Conservation (phyloP, 1,140 invertebrate species). For the Nasonia giraulti region DNA sequence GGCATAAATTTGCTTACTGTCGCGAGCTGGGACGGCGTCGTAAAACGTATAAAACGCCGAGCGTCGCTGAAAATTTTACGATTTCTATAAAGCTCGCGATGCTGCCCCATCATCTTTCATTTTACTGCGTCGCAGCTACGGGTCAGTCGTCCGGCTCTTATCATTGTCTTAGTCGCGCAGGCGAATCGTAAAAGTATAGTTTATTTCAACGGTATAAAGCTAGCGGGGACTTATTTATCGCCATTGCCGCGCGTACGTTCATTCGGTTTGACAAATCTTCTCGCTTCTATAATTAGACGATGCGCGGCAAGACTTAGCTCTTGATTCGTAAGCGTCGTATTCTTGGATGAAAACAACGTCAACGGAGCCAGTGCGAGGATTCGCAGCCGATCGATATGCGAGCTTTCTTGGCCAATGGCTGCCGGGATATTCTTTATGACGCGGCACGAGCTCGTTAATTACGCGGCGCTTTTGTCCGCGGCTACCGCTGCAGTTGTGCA, state of each 20-base stretch:
- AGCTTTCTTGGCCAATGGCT: background rate
- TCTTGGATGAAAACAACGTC: too few species aligned
- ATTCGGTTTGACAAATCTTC: background rate
- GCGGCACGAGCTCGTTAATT: too few species aligned
- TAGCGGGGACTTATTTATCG: background rate
- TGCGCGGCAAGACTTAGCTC: too few species aligned
- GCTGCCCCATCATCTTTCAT: background rate
- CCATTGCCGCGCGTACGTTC: background rate
- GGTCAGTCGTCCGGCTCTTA: background rate
- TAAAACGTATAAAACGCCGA: background rate
- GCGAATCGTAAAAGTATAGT: background rate
- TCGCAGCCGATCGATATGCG: background rate
- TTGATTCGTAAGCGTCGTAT: too few species aligned
- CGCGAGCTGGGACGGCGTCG: too few species aligned
- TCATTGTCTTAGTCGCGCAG: conserved; percentile 1
- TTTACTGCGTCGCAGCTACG: background rate
- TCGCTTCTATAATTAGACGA: background rate
- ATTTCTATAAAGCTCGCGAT: background rate
- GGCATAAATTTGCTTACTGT: background rate
- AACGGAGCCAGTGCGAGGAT: too few species aligned
- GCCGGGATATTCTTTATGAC: background rate
- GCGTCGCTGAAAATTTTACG: background rate
- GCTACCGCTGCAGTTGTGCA: too few species aligned
- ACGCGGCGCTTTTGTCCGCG: too few species aligned
- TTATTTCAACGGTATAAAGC: too few species aligned